Base-by-base conservation (phyloP, 2,113 vertebrate genomes). In the Sphaerodactylus townsendi region DNA sequence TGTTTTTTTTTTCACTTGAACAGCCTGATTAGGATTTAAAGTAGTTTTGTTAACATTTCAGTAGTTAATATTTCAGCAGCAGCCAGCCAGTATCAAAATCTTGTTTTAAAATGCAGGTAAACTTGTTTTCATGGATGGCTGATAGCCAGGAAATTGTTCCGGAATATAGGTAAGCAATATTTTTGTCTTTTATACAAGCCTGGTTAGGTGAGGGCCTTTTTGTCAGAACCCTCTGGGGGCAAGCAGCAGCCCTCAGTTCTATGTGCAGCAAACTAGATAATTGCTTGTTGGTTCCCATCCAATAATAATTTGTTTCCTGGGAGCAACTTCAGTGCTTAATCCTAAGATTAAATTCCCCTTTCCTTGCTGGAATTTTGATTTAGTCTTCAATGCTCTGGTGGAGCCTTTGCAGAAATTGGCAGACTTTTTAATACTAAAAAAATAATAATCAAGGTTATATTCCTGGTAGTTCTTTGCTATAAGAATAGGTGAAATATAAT, bases 291-390 rank as follows among this genome's bases (percentile, higher is more conserved):
- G 89, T 95, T 93, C 85, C 90, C 85, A 88, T 92, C 92, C 94
- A 93, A 91, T 93, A 94, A 91, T 93, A 91, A 93, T 89, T 93
- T 94, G 91, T 92, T 95, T 93, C 86, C 85, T 90, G 89, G 73
- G 87, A 92, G 78, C 76, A 84, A 88, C 93, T 93, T 94, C 91
- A 93, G 90, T 93, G 91, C 90, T 87, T 84, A 91, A 94, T 93
- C 92, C 91, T 88, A 93, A 89, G 89, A 90, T 92, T 93, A 91
- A 95, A 95, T 93, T 92, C 90, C 85, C 68, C 84, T 77, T 88
- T 91, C 78, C 87, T 93, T 79, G 81, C 87, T 89, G 90, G 91
- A 92, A 92, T 92, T 93, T 92, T 92, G 89, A 93, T 93, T 92
- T 90, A 90, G 91, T 92, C 93, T 91, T 93, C 89, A 92, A 89